phyloP scores from a whole-genome alignment of 2,113 vertebrate species.

The Python bivittatus region DNA sequence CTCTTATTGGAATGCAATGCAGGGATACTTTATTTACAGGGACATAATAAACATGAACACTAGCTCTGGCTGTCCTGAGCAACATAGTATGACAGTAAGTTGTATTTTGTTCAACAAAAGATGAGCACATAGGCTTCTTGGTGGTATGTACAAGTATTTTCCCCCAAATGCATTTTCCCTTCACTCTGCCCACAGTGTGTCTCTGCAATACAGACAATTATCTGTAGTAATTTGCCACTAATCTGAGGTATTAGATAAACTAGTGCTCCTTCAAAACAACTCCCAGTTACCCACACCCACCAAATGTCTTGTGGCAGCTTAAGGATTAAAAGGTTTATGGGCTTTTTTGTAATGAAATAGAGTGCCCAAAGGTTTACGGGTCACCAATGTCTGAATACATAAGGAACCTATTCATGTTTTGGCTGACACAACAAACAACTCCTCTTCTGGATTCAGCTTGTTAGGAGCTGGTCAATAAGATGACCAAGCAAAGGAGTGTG shows the following conservation, averaged over 20 bases:
- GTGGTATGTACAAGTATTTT: background rate
- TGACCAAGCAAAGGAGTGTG: background rate
- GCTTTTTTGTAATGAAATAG: background rate
- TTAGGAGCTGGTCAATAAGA: background rate
- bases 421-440: background rate
- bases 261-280: background rate
- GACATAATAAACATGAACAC: background rate
- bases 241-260: background rate
- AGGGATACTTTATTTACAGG: background rate
- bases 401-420: background rate
- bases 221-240: background rate
- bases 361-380: background rate
- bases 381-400: background rate
- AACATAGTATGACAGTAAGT: background rate
- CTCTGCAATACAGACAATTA: background rate
- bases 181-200: background rate
- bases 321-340: background rate
- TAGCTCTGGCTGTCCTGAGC: background rate
- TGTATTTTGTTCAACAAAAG: background rate
- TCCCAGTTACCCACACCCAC: background rate
- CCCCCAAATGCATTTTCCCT: background rate
- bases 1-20: background rate
- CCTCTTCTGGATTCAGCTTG: background rate
- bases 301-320: background rate
- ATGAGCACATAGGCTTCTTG: background rate